These are phyloP conservation scores for Myoxocephalus aenaeus DNA, from an alignment of 2,797 vertebrate species.

Conservation along the genomic window DNA sequence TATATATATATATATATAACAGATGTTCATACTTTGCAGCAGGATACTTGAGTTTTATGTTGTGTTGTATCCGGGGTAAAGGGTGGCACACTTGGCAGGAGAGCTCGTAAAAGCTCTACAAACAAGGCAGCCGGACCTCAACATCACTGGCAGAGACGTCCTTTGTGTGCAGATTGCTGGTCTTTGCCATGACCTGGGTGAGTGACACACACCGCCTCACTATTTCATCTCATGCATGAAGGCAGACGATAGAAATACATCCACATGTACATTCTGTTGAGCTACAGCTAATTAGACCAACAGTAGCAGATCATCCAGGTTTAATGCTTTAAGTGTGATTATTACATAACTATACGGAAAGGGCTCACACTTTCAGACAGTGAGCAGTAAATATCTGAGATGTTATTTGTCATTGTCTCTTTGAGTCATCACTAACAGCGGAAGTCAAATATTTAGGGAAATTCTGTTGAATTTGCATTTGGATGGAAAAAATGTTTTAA, in stretches of 20 bases:
- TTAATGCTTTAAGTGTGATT: too few relatives aligned
- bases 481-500: too few relatives aligned
- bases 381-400: too few relatives aligned
- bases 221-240: not conserved
- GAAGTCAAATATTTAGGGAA: not conserved
- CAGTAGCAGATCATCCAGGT: too few relatives aligned
- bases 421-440: too few relatives aligned
- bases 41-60: not conserved
- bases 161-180: slow-evolving; percentile 97
- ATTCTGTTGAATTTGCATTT: too few relatives aligned
- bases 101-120: slow-evolving; percentile 85
- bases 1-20: too few relatives aligned
- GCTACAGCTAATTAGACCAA: too few relatives aligned
- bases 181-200: slow-evolving; percentile 97
- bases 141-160: slow-evolving; percentile 88
- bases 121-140: slow-evolving; percentile 90
- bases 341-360: too few relatives aligned
- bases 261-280: too few relatives aligned
- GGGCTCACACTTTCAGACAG: too few relatives aligned
- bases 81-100: slow-evolving; percentile 89
- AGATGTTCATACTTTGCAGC: not conserved
- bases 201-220: slow-evolving; percentile 45
- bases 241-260: not conserved
- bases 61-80: slow-evolving; percentile 68
- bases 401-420: too few relatives aligned